Conservation (phyloP, 2,113 vertebrate species). For the Sula dactylatra region DNA sequence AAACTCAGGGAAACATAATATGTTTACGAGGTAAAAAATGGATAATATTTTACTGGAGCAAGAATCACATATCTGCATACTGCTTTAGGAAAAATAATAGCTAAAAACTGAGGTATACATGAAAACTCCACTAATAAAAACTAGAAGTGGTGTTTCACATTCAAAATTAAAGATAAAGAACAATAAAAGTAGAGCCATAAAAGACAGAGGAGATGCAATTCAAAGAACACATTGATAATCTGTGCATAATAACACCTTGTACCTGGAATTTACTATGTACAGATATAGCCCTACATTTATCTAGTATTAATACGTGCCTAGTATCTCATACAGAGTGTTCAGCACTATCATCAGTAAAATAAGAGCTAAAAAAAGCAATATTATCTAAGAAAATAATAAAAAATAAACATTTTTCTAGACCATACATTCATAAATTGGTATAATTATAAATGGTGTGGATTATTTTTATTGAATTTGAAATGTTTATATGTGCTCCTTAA, state of each 20-base stretch:
- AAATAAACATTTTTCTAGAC: not conserved
- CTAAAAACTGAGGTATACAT: not conserved
- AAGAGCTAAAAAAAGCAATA: not conserved
- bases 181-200: not conserved
- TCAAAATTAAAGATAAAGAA: conserved; percentile 12
- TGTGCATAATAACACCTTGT: not conserved
- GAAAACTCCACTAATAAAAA: conserved; percentile 26
- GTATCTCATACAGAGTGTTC: conserved; percentile 12
- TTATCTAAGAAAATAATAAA: not conserved
- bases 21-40: not conserved
- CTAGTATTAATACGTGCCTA: not conserved
- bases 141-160: not conserved
- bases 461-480: not conserved
- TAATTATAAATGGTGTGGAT: not conserved
- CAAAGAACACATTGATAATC: not conserved
- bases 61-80: not conserved
- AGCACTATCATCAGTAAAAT: not conserved
- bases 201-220: not conserved
- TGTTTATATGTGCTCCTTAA: not conserved
- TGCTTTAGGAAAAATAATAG: not conserved
- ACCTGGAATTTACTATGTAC: conserved; percentile 37
- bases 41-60: not conserved
- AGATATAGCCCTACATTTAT: not conserved
- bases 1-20: not conserved
- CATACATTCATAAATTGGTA: not conserved